Evolutionary conservation across 2,888 invertebrate genomes (phyloP).

Genomic region (Muschampia plurimacula): DNA sequence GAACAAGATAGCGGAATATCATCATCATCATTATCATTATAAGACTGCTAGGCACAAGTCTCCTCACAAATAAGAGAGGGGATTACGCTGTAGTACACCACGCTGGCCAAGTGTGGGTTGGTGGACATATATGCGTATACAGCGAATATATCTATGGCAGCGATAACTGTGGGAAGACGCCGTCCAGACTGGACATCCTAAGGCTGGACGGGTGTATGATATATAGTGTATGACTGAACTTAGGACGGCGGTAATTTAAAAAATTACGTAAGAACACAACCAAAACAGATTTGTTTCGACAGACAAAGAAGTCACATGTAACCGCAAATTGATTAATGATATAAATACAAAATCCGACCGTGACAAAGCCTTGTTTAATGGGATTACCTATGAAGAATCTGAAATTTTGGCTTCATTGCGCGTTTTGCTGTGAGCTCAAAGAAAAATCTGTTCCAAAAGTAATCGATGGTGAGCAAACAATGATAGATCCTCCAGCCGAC

Average conservation of each 20-base stretch:
- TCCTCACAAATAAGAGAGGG: too few species aligned
- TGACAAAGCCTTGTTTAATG: constrained; percentile 47
- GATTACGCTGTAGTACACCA: too few species aligned
- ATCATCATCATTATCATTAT: too few species aligned
- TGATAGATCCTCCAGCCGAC: constrained; percentile 53
- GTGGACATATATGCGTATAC: too few species aligned
- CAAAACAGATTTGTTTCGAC: constrained; percentile 7
- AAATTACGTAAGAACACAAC: background rate
- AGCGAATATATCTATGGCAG: too few species aligned
- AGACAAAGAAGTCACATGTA: background rate
- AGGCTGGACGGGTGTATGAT: too few species aligned
- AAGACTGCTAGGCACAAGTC: too few species aligned
- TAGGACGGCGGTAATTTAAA: background rate
- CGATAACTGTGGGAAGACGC: too few species aligned
- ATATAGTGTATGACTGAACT: too few species aligned
- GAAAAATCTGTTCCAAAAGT: background rate
- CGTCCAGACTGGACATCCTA: too few species aligned
- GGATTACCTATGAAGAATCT: background rate
- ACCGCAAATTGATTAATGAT: constrained; percentile 25
- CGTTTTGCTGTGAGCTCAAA: background rate
- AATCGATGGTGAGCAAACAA: constrained; percentile 22
- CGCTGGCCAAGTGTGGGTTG: too few species aligned
- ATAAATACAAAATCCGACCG: constrained; percentile 43
- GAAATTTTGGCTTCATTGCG: constrained; percentile 13
- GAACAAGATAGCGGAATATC: too few species aligned